Percentiles rank a stretch among this genome's conserved stretches.
These are phyloP conservation scores for Brachionus calyciflorus DNA, from an alignment of 1,140 invertebrate species.

Conservation along the genomic window DNA sequence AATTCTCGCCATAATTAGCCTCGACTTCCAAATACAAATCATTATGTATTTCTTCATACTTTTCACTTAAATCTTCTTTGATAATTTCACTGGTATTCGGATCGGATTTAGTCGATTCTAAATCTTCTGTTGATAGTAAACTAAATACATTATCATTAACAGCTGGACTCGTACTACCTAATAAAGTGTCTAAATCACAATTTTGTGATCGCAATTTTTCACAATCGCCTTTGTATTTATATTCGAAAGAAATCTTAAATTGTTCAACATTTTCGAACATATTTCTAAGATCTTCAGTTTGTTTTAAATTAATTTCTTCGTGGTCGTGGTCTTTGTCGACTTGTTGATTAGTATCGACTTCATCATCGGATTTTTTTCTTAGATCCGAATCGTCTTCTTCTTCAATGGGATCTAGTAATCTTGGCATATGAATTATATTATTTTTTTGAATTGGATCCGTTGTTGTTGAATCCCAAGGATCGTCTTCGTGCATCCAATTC, in stretches of 20 bases:
- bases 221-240: background rate
- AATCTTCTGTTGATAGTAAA: background rate
- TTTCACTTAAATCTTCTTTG: too few relatives aligned
- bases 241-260: conserved; percentile 13
- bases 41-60: background rate
- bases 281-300: background rate
- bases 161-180: background rate
- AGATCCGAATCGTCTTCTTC: conserved; percentile 7
- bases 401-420: conserved; percentile 12
- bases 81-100: too few relatives aligned
- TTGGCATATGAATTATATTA: too few relatives aligned
- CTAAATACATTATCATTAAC: background rate
- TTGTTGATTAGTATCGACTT: too few relatives aligned
- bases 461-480: background rate
- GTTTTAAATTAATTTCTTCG: background rate
- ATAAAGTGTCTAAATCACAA: background rate
- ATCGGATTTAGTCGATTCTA: too few relatives aligned
- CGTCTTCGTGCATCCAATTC: conserved; percentile 34
- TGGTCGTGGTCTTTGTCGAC: too few relatives aligned
- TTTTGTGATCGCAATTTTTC: conserved; percentile 21
- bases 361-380: background rate
- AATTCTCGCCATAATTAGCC: too few relatives aligned
- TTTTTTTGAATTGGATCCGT: too few relatives aligned
- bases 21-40: background rate
- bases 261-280: background rate